A percentile compares a stretch with the other conserved stretches of the same genome.
Conservation (phyloP, 1,140 invertebrate genomes). For the Sycobia sp. region DNA sequence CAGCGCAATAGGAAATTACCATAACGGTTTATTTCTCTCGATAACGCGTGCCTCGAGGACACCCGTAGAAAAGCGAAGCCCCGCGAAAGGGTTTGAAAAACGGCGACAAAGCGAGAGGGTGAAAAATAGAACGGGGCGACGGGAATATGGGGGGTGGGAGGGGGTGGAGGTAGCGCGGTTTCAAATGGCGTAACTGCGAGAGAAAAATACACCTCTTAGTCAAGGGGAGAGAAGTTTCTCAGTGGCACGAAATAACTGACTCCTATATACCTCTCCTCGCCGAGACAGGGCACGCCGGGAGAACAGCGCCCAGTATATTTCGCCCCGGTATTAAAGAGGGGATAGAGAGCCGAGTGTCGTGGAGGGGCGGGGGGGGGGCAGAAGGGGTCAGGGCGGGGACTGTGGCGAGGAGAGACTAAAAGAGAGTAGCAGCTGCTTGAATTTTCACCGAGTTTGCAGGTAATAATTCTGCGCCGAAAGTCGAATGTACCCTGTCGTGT, state of each 20-base stretch:
- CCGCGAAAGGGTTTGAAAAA: too few relatives aligned
- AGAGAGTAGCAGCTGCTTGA: conserved; percentile 17
- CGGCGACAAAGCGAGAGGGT: neutral
- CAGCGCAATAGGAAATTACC: too few relatives aligned
- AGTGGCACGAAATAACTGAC: conserved; percentile 4
- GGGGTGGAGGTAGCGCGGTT: too few relatives aligned
- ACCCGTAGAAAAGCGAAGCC: too few relatives aligned
- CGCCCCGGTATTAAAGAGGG: too few relatives aligned
- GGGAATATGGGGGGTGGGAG: too few relatives aligned
- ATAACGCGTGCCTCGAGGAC: too few relatives aligned
- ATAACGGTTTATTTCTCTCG: too few relatives aligned
- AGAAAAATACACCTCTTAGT: conserved; percentile 19
- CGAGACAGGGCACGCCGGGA: neutral
- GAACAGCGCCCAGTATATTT: too few relatives aligned
- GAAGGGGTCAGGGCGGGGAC: too few relatives aligned
- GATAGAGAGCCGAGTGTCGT: too few relatives aligned
- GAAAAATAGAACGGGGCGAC: neutral
- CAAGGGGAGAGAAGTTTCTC: conserved; percentile 19
- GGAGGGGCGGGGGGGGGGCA: too few relatives aligned
- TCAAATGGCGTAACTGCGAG: conserved; percentile 10
- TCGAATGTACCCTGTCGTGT: conserved; percentile 19
- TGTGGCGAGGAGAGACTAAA: neutral
- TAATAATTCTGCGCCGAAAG: conserved; percentile 27
- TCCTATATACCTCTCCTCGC: neutral
- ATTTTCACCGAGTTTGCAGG: conserved; percentile 31